Conservation (phyloP, 2,797 vertebrate species). For the Tokudaia muenninki region DNA sequence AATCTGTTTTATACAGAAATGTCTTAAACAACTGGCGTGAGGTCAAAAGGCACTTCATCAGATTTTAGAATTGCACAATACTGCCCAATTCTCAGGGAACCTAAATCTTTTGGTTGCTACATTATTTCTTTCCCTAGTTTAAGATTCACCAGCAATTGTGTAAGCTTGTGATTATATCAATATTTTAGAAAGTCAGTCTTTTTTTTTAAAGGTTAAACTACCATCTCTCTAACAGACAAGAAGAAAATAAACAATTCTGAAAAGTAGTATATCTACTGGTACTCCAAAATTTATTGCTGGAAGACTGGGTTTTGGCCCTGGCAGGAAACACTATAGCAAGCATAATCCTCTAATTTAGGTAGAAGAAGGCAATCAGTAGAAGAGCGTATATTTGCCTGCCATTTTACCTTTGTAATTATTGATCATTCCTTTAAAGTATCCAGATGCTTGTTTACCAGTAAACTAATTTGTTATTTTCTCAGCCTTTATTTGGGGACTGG, state of each 20-base stretch:
- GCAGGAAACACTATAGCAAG: conserved; percentile 35
- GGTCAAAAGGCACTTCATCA: conserved; percentile 43
- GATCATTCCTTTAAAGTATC: conserved; percentile 23
- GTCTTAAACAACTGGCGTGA: conserved; percentile 69
- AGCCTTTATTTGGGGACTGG: neutral
- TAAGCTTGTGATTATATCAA: conserved; percentile 40
- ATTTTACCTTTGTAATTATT: conserved; percentile 21
- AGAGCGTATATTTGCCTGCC: neutral
- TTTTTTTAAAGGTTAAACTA: neutral
- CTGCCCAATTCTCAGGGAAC: conserved; percentile 45
- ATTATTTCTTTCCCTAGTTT: neutral
- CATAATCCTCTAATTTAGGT: neutral
- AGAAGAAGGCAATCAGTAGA: neutral
- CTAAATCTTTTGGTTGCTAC: neutral
- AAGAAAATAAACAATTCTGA: conserved; percentile 17
- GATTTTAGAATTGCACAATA: conserved; percentile 53
- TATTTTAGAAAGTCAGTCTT: conserved; percentile 46
- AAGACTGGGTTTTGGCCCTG: conserved; percentile 39
- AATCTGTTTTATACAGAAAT: conserved; percentile 76
- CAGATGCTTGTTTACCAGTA: neutral
- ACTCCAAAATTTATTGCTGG: neutral
- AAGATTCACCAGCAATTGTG: neutral
- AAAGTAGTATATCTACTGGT: conserved; percentile 11
- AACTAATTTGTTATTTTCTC: conserved; percentile 51
- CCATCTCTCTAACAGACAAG: neutral